phyloP scores from a whole-genome alignment of 2,888 invertebrate species.

The Galeruca laticollis region DNA sequence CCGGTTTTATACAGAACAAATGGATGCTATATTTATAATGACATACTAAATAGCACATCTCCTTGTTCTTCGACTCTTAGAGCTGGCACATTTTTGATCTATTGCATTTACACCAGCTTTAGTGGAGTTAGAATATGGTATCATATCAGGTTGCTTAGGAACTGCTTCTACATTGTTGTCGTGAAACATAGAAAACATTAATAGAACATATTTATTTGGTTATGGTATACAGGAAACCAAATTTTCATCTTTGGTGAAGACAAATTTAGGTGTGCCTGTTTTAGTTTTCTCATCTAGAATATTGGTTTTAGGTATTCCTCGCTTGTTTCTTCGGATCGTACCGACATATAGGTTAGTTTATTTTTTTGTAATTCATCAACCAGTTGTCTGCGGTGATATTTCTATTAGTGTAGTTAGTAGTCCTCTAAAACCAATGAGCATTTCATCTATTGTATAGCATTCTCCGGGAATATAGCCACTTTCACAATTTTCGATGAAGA shows the following conservation, averaged over 20 bases:
- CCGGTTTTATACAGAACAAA: too few relatives aligned
- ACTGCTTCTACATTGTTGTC: too few relatives aligned
- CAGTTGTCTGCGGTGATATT: neutral
- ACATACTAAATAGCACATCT: conserved; percentile 8
- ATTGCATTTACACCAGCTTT: neutral
- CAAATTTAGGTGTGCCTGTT: neutral
- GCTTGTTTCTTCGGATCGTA: neutral
- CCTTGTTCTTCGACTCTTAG: neutral
- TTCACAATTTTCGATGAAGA: too few relatives aligned
- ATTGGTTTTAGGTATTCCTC: neutral
- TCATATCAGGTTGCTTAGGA: too few relatives aligned
- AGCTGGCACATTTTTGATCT: neutral
- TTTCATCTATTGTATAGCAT: too few relatives aligned
- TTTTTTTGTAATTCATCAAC: neutral
- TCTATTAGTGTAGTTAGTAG: neutral
- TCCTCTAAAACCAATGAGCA: too few relatives aligned
- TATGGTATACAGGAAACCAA: neutral
- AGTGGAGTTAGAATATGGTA: too few relatives aligned
- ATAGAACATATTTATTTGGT: conserved; percentile 7
- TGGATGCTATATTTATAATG: conserved; percentile 1
- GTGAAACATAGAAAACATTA: too few relatives aligned
- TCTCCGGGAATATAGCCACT: too few relatives aligned
- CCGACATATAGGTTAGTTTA: conserved; percentile 14
- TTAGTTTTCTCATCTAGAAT: neutral
- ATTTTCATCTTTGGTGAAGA: neutral